These are phyloP conservation scores for Ctenoplectra terminalis DNA, from an alignment of 1,140 invertebrate species.

Conservation along the genomic window DNA sequence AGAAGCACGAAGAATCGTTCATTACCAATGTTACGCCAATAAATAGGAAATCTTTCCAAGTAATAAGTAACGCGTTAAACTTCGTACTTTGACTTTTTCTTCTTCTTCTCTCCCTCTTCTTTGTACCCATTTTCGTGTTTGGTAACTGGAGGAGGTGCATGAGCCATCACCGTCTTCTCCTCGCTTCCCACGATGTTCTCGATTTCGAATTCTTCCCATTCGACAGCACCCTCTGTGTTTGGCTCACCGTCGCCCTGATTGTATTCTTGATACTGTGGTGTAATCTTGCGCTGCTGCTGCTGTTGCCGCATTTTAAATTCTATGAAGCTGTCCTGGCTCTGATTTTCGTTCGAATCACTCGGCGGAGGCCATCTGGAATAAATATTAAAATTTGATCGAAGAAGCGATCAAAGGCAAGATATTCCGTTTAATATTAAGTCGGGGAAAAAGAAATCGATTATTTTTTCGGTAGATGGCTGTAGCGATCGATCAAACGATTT, in stretches of 20 bases:
- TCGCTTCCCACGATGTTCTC: constrained; percentile 81
- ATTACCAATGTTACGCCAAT: no score
- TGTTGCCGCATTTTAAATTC: constrained; percentile 94
- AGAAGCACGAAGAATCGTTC: no score
- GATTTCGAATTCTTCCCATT: constrained; percentile 93
- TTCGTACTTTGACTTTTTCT: constrained; percentile 82
- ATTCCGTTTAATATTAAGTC: no score
- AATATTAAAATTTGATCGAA: no score
- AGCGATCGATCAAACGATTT: no score
- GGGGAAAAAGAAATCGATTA: no score
- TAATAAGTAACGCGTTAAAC: no score
- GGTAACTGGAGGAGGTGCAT: constrained; percentile 55
- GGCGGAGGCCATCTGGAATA: constrained; percentile 94
- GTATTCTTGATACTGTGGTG: constrained; percentile 85
- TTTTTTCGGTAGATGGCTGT: no score
- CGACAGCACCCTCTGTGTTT: constrained; percentile 84
- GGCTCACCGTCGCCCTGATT: constrained; percentile 76
- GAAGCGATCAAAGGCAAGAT: no score
- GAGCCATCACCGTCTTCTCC: constrained; percentile 71
- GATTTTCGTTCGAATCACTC: constrained; percentile 87
- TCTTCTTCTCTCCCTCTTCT: constrained; percentile 80
- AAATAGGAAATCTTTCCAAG: no score
- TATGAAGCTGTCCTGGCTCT: constrained; percentile 89
- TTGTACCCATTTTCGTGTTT: constrained; percentile 80
- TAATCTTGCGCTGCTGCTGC: constrained; percentile 88